Evolutionary conservation across 2,888 invertebrate genomes (phyloP).

Genomic region (Taphrorychus bicolor): DNA sequence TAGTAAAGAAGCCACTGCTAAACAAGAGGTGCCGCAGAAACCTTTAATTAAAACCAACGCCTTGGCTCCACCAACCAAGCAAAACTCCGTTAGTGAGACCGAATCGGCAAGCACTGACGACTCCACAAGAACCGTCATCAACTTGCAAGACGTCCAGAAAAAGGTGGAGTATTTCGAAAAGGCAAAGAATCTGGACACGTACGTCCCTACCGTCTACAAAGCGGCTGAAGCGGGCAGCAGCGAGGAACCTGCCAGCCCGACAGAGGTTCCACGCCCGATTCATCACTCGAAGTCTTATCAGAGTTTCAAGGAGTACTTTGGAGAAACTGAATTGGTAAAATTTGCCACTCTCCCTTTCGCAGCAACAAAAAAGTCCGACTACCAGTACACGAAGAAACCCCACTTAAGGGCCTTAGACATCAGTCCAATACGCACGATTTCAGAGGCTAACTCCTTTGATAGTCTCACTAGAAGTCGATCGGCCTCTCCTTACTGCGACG

Average conservation of each 20-base stretch:
- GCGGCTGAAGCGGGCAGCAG: constrained; percentile 59
- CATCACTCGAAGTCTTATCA: constrained; percentile 70
- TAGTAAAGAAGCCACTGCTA: constrained; percentile 61
- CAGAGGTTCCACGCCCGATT: constrained; percentile 17
- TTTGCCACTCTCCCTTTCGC: constrained; percentile 64
- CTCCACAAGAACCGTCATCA: constrained; percentile 74
- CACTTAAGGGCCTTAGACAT: constrained; percentile 55
- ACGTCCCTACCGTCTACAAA: constrained; percentile 57
- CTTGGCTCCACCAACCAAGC: background rate
- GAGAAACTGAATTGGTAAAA: constrained; percentile 69
- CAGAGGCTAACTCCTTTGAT: constrained; percentile 68
- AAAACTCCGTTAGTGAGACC: constrained; percentile 69
- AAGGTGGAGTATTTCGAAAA: constrained; percentile 85
- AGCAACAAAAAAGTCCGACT: constrained; percentile 61
- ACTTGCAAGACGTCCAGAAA: constrained; percentile 69
- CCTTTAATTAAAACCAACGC: constrained; percentile 54
- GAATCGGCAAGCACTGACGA: constrained; percentile 78
- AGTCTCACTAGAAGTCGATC: constrained; percentile 75
- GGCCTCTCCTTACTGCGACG: constrained; percentile 76
- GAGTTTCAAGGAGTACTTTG: constrained; percentile 82
- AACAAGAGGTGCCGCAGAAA: constrained; percentile 51
- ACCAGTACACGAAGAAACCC: constrained; percentile 60
- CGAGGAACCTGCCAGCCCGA: constrained; percentile 42
- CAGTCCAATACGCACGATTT: constrained; percentile 57
- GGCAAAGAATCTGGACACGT: constrained; percentile 64